Evolutionary conservation across 2,113 vertebrate genomes (phyloP).

Genomic region (Paedocypris sp.): DNA sequence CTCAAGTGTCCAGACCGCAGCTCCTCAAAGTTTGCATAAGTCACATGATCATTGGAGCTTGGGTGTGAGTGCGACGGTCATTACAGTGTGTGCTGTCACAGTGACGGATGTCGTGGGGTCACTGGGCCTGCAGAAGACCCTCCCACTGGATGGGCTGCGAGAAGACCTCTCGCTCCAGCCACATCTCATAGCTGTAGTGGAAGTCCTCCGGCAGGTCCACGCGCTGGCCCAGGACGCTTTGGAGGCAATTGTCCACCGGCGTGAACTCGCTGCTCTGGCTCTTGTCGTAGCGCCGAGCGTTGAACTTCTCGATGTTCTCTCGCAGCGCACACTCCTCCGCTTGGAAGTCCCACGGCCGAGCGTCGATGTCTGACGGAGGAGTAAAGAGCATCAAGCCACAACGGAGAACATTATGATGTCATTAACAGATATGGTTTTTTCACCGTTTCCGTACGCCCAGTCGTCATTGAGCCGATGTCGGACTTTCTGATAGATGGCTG

Average conservation of each 20-base stretch:
- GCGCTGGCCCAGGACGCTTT: conserved; percentile 85
- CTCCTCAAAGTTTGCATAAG: conserved; percentile 9
- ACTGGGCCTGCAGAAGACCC: conserved; percentile 72
- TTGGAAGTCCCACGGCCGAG: conserved; percentile 96
- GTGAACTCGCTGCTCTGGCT: conserved; percentile 71
- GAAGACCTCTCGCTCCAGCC: conserved; percentile 94
- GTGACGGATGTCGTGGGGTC: conserved; percentile 1
- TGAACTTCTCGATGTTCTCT: conserved; percentile 90
- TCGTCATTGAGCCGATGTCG: conserved; percentile 79
- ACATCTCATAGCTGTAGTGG: conserved; percentile 88
- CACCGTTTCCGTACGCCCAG: conserved; percentile 81
- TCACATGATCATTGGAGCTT: too few species aligned
- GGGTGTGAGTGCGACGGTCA: background rate
- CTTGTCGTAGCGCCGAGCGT: conserved; percentile 79
- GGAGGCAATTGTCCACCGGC: conserved; percentile 92
- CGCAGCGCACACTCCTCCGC: conserved; percentile 91
- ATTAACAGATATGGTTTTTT: too few species aligned
- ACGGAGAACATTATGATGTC: too few species aligned
- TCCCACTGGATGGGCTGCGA: conserved; percentile 95
- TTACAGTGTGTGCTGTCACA: background rate
- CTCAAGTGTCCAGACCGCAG: too few species aligned
- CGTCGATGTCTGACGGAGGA: conserved; percentile 74
- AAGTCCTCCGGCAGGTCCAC: conserved; percentile 88
- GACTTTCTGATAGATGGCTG: conserved; percentile 82
- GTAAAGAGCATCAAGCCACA: background rate